Evolutionary conservation across 1,140 invertebrate genomes (phyloP).

Genomic region (Cecropterus lyciades): DNA sequence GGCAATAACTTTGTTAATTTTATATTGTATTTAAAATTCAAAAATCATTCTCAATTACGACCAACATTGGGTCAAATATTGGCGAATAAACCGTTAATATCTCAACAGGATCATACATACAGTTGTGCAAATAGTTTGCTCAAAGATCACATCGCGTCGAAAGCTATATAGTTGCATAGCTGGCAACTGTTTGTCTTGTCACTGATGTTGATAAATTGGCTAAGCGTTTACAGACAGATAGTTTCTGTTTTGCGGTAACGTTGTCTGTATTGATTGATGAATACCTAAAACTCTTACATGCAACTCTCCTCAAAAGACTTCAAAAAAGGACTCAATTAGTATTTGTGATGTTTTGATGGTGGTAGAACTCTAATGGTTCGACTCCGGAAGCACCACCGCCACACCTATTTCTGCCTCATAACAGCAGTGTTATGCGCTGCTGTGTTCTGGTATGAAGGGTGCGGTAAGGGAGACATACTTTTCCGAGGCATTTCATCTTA

Average conservation of each 20-base stretch:
- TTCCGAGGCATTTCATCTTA: no score
- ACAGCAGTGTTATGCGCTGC: no score
- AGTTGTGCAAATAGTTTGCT: conserved; percentile 80
- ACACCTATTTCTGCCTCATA: no score
- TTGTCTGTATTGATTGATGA: conserved; percentile 3
- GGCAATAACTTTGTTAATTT: no score
- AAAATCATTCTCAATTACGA: background rate
- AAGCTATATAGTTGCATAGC: conserved; percentile 45
- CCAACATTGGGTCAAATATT: background rate
- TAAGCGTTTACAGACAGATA: conserved; percentile 7
- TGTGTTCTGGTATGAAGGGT: no score
- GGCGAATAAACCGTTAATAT: conserved; percentile 66
- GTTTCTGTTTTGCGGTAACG: conserved; percentile 25
- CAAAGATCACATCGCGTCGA: conserved; percentile 61
- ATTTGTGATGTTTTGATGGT: no score
- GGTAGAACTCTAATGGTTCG: no score
- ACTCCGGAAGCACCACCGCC: no score
- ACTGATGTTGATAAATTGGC: conserved; percentile 56
- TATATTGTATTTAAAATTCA: no score
- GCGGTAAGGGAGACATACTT: no score
- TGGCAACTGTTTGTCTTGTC: conserved; percentile 53
- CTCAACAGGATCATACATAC: conserved; percentile 68
- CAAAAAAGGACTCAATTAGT: no score
- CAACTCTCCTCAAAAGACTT: background rate
- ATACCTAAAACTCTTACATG: background rate